phyloP scores from a whole-genome alignment of 2,888 invertebrate species.

The Miltochrista miniata region DNA sequence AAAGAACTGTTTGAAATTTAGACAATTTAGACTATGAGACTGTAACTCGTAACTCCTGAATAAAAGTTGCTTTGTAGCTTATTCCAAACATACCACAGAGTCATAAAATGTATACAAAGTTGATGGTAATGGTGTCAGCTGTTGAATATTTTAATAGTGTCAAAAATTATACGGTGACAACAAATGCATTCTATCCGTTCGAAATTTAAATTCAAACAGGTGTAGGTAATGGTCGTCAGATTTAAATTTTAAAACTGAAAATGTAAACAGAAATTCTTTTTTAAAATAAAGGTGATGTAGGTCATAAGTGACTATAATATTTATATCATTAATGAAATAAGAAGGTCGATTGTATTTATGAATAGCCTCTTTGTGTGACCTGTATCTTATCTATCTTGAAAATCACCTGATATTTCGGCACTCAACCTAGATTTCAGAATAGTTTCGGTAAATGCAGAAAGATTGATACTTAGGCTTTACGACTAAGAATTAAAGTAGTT shows the following conservation, averaged over 20 bases:
- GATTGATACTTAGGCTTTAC: too few relatives aligned
- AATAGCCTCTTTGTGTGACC: too few relatives aligned
- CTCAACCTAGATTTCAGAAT: too few relatives aligned
- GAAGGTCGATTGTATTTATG: too few relatives aligned
- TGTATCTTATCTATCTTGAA: too few relatives aligned
- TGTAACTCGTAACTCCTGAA: background rate
- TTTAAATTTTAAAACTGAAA: constrained; percentile 27
- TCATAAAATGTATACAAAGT: constrained; percentile 16
- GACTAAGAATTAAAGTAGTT: too few relatives aligned
- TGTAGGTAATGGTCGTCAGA: constrained; percentile 29
- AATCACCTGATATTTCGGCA: too few relatives aligned
- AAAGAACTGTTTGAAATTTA: constrained; percentile 5
- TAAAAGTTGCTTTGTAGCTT: constrained; percentile 20
- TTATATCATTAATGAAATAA: too few relatives aligned
- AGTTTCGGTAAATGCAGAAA: too few relatives aligned
- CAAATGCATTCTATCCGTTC: constrained; percentile 30
- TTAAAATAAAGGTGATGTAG: background rate
- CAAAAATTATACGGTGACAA: constrained; percentile 29
- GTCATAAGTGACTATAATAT: too few relatives aligned
- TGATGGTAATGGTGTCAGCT: constrained; percentile 17
- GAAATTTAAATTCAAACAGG: constrained; percentile 38
- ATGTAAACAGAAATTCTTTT: constrained; percentile 2
- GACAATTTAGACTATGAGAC: constrained; percentile 9
- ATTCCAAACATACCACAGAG: constrained; percentile 31
- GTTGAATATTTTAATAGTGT: constrained; percentile 11